Evolutionary conservation across 2,797 vertebrate genomes (phyloP).

Genomic region (Ptychobarbus kaznakovi): DNA sequence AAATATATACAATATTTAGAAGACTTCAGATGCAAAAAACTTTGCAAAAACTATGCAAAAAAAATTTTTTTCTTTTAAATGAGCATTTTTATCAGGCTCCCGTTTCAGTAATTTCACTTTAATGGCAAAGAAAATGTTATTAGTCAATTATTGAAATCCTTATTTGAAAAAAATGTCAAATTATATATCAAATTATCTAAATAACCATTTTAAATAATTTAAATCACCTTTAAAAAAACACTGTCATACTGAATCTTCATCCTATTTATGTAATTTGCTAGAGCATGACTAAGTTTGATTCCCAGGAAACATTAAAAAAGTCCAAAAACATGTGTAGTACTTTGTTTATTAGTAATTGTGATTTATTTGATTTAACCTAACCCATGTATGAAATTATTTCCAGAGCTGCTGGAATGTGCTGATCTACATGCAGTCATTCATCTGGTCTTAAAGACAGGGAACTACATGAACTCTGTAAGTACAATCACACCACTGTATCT

Average conservation of each 20-base stretch:
- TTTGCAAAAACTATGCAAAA: no score
- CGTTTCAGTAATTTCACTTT: no score
- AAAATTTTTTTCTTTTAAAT: no score
- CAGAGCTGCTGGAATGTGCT: slow-evolving; percentile 81
- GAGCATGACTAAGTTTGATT: slow-evolving; percentile 4
- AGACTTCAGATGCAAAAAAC: no score
- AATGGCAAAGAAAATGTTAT: no score
- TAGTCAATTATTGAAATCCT: no score
- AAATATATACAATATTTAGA: no score
- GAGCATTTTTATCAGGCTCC: no score
- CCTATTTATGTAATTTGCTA: neutral
- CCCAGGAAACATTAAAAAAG: neutral
- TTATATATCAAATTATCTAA: no score
- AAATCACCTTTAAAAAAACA: neutral
- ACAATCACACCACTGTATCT: neutral
- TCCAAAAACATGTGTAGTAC: neutral
- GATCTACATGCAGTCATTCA: slow-evolving; percentile 82
- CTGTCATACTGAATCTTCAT: neutral
- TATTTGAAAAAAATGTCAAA: no score
- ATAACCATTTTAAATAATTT: neutral
- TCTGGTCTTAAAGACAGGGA: slow-evolving; percentile 84
- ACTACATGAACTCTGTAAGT: slow-evolving; percentile 87
- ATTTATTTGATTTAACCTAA: slow-evolving; percentile 6
- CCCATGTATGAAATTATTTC: slow-evolving; percentile 11
- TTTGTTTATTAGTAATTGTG: neutral